Evolutionary conservation across 2,797 vertebrate species (phyloP).

Genomic region (Alectoris magna): DNA sequence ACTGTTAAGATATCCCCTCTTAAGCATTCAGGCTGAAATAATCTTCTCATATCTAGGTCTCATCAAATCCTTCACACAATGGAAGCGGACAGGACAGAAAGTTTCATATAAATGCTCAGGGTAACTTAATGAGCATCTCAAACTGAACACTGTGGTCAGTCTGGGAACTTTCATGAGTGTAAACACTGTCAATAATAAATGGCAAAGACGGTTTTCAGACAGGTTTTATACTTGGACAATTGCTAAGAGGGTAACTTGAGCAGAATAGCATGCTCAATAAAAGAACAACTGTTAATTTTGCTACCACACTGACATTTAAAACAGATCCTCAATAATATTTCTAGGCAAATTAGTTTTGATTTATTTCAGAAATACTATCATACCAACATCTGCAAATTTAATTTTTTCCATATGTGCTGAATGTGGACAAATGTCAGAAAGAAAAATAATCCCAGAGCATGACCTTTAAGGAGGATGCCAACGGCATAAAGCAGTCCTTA

Average conservation of each 20-base stretch:
- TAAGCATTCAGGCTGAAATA: not conserved
- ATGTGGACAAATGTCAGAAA: constrained; percentile 46
- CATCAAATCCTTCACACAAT: not conserved
- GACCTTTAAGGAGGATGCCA: constrained; percentile 60
- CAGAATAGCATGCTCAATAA: not conserved
- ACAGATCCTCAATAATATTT: not conserved
- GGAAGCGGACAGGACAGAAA: not conserved
- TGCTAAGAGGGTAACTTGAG: not conserved
- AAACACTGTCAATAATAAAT: not conserved
- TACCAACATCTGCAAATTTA: constrained; percentile 17
- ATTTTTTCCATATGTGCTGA: not conserved
- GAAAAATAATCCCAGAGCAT: not conserved
- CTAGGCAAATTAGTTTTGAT: constrained; percentile 2
- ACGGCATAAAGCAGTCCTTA: constrained; percentile 19
- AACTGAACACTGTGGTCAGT: not conserved
- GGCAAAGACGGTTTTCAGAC: not conserved
- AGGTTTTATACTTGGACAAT: not conserved
- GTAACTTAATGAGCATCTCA: not conserved
- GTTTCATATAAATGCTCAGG: not conserved
- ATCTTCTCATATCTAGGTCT: not conserved
- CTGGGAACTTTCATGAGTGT: not conserved
- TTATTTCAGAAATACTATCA: constrained; percentile 18
- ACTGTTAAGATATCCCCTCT: not conserved
- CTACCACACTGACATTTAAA: constrained; percentile 49
- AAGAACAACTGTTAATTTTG: constrained; percentile 1